Evolutionary conservation across 2,888 invertebrate species (phyloP).

Genomic region (Cephus pygmeus): DNA sequence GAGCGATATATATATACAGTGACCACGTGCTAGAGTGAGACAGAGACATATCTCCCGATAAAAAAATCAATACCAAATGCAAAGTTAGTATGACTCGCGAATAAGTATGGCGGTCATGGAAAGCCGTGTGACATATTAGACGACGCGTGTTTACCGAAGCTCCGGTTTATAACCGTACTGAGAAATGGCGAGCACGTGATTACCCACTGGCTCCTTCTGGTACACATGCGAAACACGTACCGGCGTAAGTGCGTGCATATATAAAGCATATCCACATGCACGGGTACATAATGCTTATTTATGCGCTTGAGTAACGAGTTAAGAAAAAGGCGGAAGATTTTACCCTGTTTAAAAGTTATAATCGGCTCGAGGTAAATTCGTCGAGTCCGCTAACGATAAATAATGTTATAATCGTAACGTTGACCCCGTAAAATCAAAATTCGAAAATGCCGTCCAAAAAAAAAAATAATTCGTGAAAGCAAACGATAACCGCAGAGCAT

Average conservation of each 20-base stretch:
- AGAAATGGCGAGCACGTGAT: background rate
- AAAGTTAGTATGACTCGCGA: background rate
- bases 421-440: too few species aligned
- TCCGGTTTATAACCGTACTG: background rate
- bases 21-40: too few species aligned
- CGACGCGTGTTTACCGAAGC: background rate
- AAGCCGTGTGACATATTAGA: background rate
- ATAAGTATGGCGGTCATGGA: background rate
- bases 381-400: background rate
- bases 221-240: background rate
- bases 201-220: background rate
- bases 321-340: background rate
- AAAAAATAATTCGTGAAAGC: background rate
- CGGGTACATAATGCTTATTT: background rate
- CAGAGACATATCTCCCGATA: background rate
- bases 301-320: background rate
- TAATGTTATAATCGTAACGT: background rate
- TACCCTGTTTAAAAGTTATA: background rate
- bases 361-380: background rate
- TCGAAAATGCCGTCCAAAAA: background rate
- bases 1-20: background rate
- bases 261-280: background rate
- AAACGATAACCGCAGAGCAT: background rate
- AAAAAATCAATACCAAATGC: background rate
- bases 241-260: background rate